Evolutionary conservation across 2,888 invertebrate species (phyloP).

Genomic region (Oscheius sp.): DNA sequence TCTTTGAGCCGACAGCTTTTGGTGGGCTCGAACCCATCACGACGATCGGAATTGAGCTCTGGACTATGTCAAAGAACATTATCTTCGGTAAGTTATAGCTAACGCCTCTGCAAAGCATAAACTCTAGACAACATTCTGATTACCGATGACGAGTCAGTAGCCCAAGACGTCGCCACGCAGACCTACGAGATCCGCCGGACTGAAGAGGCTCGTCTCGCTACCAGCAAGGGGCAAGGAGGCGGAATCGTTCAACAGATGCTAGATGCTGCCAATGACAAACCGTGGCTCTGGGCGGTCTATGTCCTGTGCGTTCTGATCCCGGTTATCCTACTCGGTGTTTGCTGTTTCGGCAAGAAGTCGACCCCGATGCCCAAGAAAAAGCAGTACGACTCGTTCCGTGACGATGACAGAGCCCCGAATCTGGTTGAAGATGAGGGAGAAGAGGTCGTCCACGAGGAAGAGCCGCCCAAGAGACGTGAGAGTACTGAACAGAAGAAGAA

Average conservation of each 20-base stretch:
- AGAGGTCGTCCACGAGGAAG: slow-evolving; percentile 42
- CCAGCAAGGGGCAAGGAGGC: slow-evolving; percentile 40
- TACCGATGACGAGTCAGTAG: slow-evolving; percentile 84
- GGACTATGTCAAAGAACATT: slow-evolving; percentile 96
- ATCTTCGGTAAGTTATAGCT: slow-evolving; percentile 82
- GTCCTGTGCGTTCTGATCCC: slow-evolving; percentile 84
- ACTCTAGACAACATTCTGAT: slow-evolving; percentile 83
- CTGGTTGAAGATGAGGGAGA: slow-evolving; percentile 65
- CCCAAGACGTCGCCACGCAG: slow-evolving; percentile 84
- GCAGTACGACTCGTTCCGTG: slow-evolving; percentile 83
- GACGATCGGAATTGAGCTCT: slow-evolving; percentile 94
- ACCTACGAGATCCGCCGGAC: slow-evolving; percentile 86
- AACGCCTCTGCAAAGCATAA: too few species aligned
- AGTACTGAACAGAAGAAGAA: background rate
- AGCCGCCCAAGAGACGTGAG: slow-evolving; percentile 2
- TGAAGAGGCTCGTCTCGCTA: slow-evolving; percentile 58
- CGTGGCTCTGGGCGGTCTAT: slow-evolving; percentile 90
- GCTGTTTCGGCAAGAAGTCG: slow-evolving; percentile 80
- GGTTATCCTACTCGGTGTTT: slow-evolving; percentile 84
- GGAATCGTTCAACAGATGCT: slow-evolving; percentile 57
- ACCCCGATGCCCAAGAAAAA: slow-evolving; percentile 75
- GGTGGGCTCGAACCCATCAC: slow-evolving; percentile 62
- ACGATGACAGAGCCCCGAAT: slow-evolving; percentile 75
- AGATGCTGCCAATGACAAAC: slow-evolving; percentile 78
- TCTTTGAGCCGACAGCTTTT: slow-evolving; percentile 88